phyloP scores from a whole-genome alignment of 2,888 invertebrate species.

The Agonum fuliginosum region DNA sequence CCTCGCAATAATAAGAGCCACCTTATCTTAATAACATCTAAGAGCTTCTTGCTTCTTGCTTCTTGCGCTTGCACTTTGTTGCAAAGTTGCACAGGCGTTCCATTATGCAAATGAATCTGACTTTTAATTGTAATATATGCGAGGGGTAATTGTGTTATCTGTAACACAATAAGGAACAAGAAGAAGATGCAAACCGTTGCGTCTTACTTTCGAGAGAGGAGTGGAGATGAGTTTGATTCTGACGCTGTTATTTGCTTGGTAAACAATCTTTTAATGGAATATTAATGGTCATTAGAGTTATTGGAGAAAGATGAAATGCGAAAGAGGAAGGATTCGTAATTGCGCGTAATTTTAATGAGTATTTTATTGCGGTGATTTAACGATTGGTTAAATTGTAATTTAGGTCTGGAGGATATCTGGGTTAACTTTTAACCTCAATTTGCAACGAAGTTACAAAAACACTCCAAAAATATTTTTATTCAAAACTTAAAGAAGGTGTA shows the following conservation, averaged over 20 bases:
- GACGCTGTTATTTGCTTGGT: constrained; percentile 21
- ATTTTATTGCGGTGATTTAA: constrained; percentile 25
- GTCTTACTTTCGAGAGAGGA: neutral
- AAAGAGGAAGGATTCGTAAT: too few species aligned
- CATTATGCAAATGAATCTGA: constrained; percentile 25
- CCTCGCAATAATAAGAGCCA: neutral
- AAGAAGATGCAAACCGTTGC: neutral
- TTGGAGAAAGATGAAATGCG: neutral
- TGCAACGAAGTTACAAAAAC: too few species aligned
- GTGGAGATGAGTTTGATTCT: neutral
- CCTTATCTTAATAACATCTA: constrained; percentile 31
- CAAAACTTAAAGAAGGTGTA: too few species aligned
- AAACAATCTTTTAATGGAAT: constrained; percentile 41
- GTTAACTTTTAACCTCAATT: too few species aligned
- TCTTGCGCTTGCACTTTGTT: too few species aligned
- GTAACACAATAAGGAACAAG: constrained; percentile 22
- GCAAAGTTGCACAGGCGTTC: constrained; percentile 9
- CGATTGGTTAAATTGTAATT: constrained; percentile 3
- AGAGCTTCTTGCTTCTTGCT: too few species aligned
- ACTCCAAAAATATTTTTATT: too few species aligned
- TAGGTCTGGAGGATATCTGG: neutral
- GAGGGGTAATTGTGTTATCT: constrained; percentile 22
- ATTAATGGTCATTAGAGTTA: constrained; percentile 41
- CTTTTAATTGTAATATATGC: constrained; percentile 43
- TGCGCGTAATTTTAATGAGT: constrained; percentile 29